Evolutionary conservation across 2,888 invertebrate species (phyloP).

Genomic region (Quadroppia sp.): DNA sequence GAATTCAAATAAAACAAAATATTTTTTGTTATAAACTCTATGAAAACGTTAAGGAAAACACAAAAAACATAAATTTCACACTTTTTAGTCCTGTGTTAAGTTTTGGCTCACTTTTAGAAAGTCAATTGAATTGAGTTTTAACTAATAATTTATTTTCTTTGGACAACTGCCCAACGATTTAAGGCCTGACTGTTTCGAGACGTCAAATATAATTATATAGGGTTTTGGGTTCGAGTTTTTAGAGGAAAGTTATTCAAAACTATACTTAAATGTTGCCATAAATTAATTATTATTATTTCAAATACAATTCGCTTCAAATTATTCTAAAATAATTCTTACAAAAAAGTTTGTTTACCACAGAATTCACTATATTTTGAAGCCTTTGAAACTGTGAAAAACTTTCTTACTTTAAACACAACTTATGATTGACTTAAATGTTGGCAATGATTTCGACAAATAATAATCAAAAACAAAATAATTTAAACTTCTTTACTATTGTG

Average conservation of each 20-base stretch:
- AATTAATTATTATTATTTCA: conserved; percentile 36
- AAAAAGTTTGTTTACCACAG: conserved; percentile 9
- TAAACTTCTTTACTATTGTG: too few relatives aligned
- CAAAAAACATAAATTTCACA: conserved; percentile 24
- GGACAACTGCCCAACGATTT: conserved; percentile 32
- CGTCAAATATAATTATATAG: conserved; percentile 35
- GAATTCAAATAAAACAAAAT: background rate
- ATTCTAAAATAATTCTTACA: background rate
- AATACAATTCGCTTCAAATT: conserved; percentile 8
- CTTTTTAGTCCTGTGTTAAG: background rate
- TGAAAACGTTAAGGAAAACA: background rate
- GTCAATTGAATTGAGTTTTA: background rate
- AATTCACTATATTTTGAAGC: too few relatives aligned
- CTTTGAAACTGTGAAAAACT: background rate
- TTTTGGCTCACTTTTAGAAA: background rate
- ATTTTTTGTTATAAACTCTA: background rate
- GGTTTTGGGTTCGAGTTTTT: conserved; percentile 9
- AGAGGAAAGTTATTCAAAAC: conserved; percentile 5
- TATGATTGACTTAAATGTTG: too few relatives aligned
- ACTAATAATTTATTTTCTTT: conserved; percentile 29
- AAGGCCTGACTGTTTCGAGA: background rate
- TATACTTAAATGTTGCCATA: conserved; percentile 31
- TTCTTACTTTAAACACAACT: background rate
- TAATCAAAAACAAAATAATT: too few relatives aligned
- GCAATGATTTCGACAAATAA: too few relatives aligned